These are phyloP conservation scores for Oreochromis niloticus DNA, from an alignment of 2,113 vertebrate genomes.

Conservation along the genomic window DNA sequence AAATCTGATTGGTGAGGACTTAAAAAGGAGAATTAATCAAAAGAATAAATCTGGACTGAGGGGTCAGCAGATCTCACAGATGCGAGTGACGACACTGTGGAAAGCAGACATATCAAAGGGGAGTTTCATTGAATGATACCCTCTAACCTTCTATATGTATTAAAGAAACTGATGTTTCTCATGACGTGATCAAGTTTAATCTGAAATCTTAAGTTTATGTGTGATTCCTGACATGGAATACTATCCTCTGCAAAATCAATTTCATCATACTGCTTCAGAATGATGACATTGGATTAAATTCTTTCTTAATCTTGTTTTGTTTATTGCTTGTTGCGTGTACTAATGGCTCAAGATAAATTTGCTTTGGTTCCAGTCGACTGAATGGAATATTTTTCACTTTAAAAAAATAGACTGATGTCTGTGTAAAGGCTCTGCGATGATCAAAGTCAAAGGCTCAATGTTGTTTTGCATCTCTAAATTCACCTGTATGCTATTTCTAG, in stretches of 20 bases:
- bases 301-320: neutral
- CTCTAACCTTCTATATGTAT: neutral
- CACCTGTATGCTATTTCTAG: neutral
- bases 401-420: neutral
- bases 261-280: neutral
- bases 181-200: neutral
- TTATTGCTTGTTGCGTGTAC: neutral
- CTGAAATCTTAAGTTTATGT: neutral
- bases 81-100: constrained; percentile 14
- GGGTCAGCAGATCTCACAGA: constrained; percentile 26
- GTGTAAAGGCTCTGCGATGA: neutral
- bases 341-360: neutral
- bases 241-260: neutral
- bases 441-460: neutral
- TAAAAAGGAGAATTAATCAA: neutral
- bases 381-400: neutral
- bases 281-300: neutral
- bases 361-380: neutral
- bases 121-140: neutral
- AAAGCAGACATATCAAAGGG: constrained; percentile 34
- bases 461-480: neutral
- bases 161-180: neutral
- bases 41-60: constrained; percentile 46
- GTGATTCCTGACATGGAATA: neutral
- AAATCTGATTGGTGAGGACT: constrained; percentile 55